A percentile compares a stretch with the other conserved stretches of the same genome.
Evolutionary conservation across 1,140 invertebrate genomes (phyloP).

Genomic region (Bemisia tabaci): DNA sequence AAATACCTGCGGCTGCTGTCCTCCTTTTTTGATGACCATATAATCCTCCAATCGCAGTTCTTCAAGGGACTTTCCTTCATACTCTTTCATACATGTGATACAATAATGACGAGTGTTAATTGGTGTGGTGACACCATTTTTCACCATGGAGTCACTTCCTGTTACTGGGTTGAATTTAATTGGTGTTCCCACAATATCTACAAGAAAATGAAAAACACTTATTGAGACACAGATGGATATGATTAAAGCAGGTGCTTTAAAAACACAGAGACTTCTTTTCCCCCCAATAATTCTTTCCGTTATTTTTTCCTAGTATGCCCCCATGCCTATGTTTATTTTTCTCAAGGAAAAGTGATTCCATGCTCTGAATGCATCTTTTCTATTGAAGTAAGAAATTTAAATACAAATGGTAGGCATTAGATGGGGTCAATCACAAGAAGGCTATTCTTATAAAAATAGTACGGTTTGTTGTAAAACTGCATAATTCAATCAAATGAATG

Average conservation of each 20-base stretch:
- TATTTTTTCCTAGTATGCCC: neutral
- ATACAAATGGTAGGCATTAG: too few species aligned
- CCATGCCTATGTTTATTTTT: neutral
- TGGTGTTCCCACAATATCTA: slow-evolving; percentile 48
- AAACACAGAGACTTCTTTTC: slow-evolving; percentile 12
- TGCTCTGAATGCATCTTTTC: too few species aligned
- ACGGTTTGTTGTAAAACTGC: too few species aligned
- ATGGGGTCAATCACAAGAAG: too few species aligned
- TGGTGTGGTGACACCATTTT: slow-evolving; percentile 62
- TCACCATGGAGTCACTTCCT: slow-evolving; percentile 82
- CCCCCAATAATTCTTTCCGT: neutral
- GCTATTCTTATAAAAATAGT: too few species aligned
- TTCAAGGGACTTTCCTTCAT: slow-evolving; percentile 85
- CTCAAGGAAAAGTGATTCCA: slow-evolving; percentile 21
- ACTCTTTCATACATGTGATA: slow-evolving; percentile 96
- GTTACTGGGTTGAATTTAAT: slow-evolving; percentile 74
- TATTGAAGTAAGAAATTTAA: too few species aligned
- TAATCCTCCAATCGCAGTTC: slow-evolving; percentile 92
- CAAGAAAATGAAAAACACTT: slow-evolving; percentile 37
- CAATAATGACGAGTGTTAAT: slow-evolving; percentile 88
- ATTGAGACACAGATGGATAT: slow-evolving; percentile 11
- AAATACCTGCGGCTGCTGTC: slow-evolving; percentile 27
- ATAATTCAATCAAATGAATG: too few species aligned
- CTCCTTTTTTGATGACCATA: slow-evolving; percentile 69
- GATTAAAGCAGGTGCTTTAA: neutral